phyloP scores from a whole-genome alignment of 1,140 invertebrate species.

The Parasteatoda tepidariorum region DNA sequence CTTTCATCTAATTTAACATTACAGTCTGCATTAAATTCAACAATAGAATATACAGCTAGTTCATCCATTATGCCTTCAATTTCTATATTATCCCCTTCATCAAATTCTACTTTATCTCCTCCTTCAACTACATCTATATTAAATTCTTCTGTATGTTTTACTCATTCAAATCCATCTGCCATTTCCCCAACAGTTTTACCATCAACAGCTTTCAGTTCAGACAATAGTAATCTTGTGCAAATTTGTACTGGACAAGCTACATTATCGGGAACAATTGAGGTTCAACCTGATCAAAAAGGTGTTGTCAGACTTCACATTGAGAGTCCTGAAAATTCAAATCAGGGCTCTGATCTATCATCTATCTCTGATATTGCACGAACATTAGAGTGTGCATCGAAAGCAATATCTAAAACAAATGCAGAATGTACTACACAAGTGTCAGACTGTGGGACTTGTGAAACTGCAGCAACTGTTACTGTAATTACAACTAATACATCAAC shows the following conservation, averaged over 20 bases:
- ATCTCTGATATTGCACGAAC: slow-evolving; percentile 57
- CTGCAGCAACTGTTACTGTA: slow-evolving; percentile 52
- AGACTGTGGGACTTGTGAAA: slow-evolving; percentile 43
- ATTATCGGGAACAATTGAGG: slow-evolving; percentile 43
- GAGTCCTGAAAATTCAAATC: slow-evolving; percentile 60
- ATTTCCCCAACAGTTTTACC: slow-evolving; percentile 39
- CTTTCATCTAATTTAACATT: neutral
- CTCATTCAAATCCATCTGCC: slow-evolving; percentile 4
- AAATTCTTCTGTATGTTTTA: slow-evolving; percentile 4
- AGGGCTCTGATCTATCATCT: slow-evolving; percentile 54
- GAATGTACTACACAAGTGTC: slow-evolving; percentile 56
- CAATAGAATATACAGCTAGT: neutral
- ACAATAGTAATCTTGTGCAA: slow-evolving; percentile 43
- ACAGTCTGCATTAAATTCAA: neutral
- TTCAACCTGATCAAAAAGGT: slow-evolving; percentile 55
- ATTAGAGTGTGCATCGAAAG: slow-evolving; percentile 60
- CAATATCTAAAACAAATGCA: slow-evolving; percentile 55
- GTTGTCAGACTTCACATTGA: slow-evolving; percentile 55
- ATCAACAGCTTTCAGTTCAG: slow-evolving; percentile 40
- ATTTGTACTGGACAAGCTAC: slow-evolving; percentile 41
- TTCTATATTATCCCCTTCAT: neutral
- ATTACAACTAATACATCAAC: slow-evolving; percentile 53
- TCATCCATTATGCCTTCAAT: neutral
- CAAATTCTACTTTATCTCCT: neutral
- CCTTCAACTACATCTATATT: slow-evolving; percentile 20